phyloP scores from a whole-genome alignment of 92 coral and sea anemone species.

The Umimayanthus chanpuru region DNA sequence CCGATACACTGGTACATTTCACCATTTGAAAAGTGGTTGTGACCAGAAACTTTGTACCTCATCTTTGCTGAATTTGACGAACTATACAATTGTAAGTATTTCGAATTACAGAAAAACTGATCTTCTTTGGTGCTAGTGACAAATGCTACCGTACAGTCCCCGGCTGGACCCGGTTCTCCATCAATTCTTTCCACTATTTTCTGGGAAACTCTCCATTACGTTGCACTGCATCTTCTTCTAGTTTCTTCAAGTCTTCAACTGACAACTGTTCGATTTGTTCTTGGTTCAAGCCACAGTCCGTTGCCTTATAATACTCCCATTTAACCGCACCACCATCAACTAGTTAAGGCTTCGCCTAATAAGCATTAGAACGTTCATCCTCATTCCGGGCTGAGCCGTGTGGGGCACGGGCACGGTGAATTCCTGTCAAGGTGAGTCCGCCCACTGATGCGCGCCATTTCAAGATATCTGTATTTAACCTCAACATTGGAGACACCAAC shows the following conservation, averaged over 20 bases:
- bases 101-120: too few relatives aligned
- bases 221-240: too few relatives aligned
- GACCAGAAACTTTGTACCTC: conserved; percentile 39
- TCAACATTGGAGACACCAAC: conserved; percentile 46
- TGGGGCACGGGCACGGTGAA: conserved; percentile 51
- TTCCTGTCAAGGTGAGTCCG: conserved; percentile 40
- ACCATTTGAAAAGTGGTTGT: conserved; percentile 40
- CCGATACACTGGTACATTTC: conserved; percentile 38
- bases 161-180: not conserved
- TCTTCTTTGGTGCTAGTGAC: not conserved
- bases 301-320: conserved; percentile 51
- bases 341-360: conserved; percentile 59
- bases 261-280: conserved; percentile 15
- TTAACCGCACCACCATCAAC: conserved; percentile 47
- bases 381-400: conserved; percentile 60
- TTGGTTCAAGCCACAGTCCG: conserved; percentile 15
- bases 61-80: too few relatives aligned
- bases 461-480: conserved; percentile 45
- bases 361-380: conserved; percentile 58
- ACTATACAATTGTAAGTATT: too few relatives aligned
- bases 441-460: conserved; percentile 44
- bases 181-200: conserved; percentile 17
- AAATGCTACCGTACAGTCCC: conserved; percentile 44
- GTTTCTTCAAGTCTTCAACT: too few relatives aligned
- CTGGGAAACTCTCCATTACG: not conserved